Conservation (phyloP, 2,888 invertebrate genomes). For the Thumatha senex region DNA sequence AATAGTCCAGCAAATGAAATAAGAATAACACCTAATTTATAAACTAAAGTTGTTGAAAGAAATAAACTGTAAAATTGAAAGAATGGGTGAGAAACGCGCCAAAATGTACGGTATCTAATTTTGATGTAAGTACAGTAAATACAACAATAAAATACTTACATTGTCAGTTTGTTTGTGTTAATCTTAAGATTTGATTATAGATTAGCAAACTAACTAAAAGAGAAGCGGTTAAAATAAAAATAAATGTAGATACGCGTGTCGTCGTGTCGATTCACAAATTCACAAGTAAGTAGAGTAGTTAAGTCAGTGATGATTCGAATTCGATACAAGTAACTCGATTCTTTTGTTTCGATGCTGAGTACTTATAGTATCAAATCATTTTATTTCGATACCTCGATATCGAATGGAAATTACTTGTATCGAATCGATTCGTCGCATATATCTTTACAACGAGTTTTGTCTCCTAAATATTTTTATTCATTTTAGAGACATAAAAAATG, state of each 20-base stretch:
- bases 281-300: no score
- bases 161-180: neutral
- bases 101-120: constrained; percentile 19
- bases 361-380: no score
- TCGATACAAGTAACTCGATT: no score
- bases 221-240: constrained; percentile 15
- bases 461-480: no score
- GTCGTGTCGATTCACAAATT: no score
- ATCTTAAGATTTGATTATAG: constrained; percentile 4
- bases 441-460: no score
- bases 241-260: constrained; percentile 28
- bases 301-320: no score
- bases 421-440: no score
- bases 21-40: neutral
- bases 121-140: constrained; percentile 1
- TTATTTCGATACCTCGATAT: no score
- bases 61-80: neutral
- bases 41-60: neutral
- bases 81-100: constrained; percentile 24
- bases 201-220: constrained; percentile 1
- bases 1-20: neutral
- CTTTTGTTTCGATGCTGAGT: no score
- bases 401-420: no score
- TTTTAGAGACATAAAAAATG: no score
- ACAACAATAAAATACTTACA: constrained; percentile 21